These are phyloP conservation scores for Drosophila austrosaltans DNA, from an alignment of 2,888 invertebrate species.

Conservation along the genomic window DNA sequence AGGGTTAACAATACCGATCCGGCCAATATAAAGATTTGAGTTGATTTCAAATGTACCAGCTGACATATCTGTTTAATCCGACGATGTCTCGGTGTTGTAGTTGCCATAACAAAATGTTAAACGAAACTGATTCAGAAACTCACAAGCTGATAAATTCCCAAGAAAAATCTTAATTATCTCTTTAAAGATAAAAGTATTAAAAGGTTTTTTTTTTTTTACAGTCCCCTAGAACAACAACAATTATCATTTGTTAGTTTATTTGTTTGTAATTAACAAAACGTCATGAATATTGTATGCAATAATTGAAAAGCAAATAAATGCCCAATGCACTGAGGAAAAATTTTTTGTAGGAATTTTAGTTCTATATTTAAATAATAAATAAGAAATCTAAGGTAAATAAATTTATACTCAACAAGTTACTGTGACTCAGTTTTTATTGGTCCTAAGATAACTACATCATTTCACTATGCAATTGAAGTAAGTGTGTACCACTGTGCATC, in stretches of 20 bases:
- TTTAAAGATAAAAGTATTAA: conserved; percentile 39
- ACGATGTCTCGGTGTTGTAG: conserved; percentile 11
- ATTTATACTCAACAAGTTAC: too few species aligned
- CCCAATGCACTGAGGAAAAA: conserved; percentile 43
- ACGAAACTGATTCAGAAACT: conserved; percentile 20
- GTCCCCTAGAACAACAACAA: conserved; percentile 17
- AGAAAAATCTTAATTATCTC: conserved; percentile 26
- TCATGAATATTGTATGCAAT: conserved; percentile 66
- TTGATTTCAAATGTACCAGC: conserved; percentile 56
- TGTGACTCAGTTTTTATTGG: too few species aligned
- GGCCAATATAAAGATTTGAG: conserved; percentile 72
- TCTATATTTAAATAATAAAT: too few species aligned
- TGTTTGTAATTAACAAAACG: conserved; percentile 66
- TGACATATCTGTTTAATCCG: conserved; percentile 40
- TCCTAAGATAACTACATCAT: too few species aligned
- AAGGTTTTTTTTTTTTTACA: conserved; percentile 31
- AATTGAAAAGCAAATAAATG: conserved; percentile 65
- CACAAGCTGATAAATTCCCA: background rate
- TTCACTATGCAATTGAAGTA: too few species aligned
- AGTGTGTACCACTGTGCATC: too few species aligned
- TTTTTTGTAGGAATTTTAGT: too few species aligned
- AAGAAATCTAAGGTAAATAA: too few species aligned
- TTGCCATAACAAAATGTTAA: conserved; percentile 35
- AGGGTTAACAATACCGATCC: conserved; percentile 64
- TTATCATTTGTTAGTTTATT: conserved; percentile 47